phyloP scores from a whole-genome alignment of 1,140 invertebrate genomes.

The Branchinecta lynchi region DNA sequence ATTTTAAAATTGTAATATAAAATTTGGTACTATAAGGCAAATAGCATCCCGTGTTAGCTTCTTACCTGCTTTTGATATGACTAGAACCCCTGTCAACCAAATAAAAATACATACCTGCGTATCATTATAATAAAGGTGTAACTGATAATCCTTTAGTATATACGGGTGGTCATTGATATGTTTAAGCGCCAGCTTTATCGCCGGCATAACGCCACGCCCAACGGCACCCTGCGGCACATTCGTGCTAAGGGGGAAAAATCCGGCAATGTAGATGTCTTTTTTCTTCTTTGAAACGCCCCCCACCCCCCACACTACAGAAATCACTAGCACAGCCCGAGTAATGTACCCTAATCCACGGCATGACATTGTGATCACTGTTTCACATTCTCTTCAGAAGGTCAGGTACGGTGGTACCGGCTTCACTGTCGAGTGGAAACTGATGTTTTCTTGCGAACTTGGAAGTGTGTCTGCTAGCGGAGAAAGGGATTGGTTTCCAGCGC shows the following conservation, averaged over 20 bases:
- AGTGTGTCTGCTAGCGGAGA: too few relatives aligned
- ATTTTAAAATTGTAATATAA: too few relatives aligned
- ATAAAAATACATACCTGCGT: constrained; percentile 52
- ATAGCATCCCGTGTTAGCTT: too few relatives aligned
- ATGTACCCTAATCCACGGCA: neutral
- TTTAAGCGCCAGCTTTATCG: constrained; percentile 73
- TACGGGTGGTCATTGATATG: constrained; percentile 78
- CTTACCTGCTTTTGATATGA: too few relatives aligned
- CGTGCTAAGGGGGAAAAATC: constrained; percentile 71
- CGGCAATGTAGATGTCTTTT: constrained; percentile 71
- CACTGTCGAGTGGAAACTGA: too few relatives aligned
- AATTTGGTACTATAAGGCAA: too few relatives aligned
- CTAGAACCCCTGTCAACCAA: neutral
- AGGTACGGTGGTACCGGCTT: too few relatives aligned
- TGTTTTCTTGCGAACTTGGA: too few relatives aligned
- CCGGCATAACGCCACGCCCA: constrained; percentile 80
- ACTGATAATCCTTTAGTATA: constrained; percentile 64
- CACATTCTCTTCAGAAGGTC: too few relatives aligned
- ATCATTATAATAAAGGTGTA: constrained; percentile 89
- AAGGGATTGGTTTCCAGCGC: too few relatives aligned
- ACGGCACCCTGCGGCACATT: constrained; percentile 45
- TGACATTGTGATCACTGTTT: too few relatives aligned
- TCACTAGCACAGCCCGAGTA: constrained; percentile 14
- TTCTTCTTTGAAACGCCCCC: constrained; percentile 15
- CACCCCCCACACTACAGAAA: neutral